These are phyloP conservation scores for Choloepus hoffmanni DNA, from an alignment of 2,113 vertebrate species.

Conservation along the genomic window DNA sequence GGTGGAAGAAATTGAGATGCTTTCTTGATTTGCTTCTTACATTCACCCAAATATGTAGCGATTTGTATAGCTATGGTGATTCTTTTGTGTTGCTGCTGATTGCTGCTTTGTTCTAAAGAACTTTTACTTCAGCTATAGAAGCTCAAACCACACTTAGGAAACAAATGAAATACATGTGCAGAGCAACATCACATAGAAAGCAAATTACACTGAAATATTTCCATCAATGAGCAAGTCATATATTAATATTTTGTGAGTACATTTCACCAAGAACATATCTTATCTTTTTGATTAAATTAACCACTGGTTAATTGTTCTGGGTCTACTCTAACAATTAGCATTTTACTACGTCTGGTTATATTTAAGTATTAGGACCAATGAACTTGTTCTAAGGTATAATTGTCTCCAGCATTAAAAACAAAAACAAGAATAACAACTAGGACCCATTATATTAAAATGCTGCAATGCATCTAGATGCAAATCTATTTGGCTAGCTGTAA, in stretches of 20 bases:
- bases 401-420: slow-evolving; percentile 12
- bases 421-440: not conserved
- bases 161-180: not conserved
- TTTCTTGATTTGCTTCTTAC: slow-evolving; percentile 15
- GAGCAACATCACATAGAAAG: not conserved
- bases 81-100: slow-evolving; percentile 22
- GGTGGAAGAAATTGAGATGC: not conserved
- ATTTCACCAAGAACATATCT: not conserved
- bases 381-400: slow-evolving; percentile 15
- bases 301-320: not conserved
- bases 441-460: slow-evolving; percentile 47
- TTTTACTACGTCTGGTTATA: slow-evolving; percentile 21
- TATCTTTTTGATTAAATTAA: not conserved
- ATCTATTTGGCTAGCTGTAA: not conserved
- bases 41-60: not conserved
- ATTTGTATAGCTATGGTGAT: not conserved
- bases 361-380: not conserved
- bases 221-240: not conserved
- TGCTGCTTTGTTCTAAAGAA: slow-evolving; percentile 55
- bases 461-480: not conserved
- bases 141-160: slow-evolving; percentile 38
- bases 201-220: slow-evolving; percentile 41
- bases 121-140: slow-evolving; percentile 39
- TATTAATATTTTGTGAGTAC: not conserved
- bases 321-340: not conserved